These are phyloP conservation scores for Protophormia terraenovae DNA, from an alignment of 2,888 invertebrate species.

Conservation along the genomic window DNA sequence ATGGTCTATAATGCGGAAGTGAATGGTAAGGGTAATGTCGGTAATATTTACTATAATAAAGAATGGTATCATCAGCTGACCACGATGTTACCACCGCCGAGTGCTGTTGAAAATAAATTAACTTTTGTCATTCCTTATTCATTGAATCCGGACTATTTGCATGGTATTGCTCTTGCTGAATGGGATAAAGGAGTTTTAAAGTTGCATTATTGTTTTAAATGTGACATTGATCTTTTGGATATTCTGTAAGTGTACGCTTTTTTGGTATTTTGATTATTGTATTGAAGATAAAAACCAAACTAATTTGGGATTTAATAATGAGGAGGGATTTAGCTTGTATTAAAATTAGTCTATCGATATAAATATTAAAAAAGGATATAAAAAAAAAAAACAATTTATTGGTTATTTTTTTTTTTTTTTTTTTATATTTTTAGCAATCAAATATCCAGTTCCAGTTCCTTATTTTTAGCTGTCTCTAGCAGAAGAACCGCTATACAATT, in stretches of 20 bases:
- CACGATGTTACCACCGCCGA: conserved; percentile 52
- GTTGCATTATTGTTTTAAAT: conserved; percentile 69
- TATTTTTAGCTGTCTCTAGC: conserved; percentile 55
- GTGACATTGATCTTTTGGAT: conserved; percentile 69
- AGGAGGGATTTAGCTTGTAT: too few species aligned
- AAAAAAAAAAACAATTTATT: not conserved
- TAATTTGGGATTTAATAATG: too few species aligned
- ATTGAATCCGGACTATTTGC: conserved; percentile 67
- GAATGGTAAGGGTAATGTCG: conserved; percentile 2
- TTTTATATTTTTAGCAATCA: conserved; percentile 43
- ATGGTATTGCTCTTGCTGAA: conserved; percentile 67
- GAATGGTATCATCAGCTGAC: conserved; percentile 59
- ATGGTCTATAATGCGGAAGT: conserved; percentile 64
- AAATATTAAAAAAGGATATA: too few species aligned
- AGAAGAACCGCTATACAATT: conserved; percentile 63
- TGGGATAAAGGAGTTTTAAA: conserved; percentile 58
- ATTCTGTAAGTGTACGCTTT: conserved; percentile 73
- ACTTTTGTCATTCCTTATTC: conserved; percentile 70
- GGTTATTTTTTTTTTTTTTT: not conserved
- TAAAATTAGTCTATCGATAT: too few species aligned
- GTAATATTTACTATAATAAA: conserved; percentile 42
- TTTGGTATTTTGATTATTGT: too few species aligned
- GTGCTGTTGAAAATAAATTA: conserved; percentile 51
- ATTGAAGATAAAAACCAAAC: too few species aligned
- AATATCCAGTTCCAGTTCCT: conserved; percentile 57